phyloP scores from a whole-genome alignment of 23 tunicate species.

The Ciona savignyi region DNA sequence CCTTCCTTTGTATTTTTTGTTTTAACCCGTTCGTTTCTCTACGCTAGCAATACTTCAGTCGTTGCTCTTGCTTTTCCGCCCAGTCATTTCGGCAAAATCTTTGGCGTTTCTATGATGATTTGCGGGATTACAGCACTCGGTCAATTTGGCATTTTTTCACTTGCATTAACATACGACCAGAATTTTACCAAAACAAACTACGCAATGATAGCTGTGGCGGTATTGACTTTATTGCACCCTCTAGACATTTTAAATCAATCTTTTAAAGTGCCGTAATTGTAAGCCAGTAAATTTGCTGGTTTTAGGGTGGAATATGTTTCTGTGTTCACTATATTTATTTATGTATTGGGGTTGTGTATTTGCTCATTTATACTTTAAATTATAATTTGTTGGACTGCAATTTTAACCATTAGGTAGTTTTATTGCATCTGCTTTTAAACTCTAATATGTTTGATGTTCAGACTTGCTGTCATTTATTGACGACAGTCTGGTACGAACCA shows the following conservation, averaged over 20 bases:
- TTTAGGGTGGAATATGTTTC: too few species aligned
- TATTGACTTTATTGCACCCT: not conserved
- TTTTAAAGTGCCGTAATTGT: not conserved
- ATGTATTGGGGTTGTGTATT: too few species aligned
- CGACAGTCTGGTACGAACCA: too few species aligned
- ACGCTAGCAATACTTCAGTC: not conserved
- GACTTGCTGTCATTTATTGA: too few species aligned
- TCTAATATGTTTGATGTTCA: too few species aligned
- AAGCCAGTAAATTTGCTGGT: too few species aligned
- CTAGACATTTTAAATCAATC: not conserved
- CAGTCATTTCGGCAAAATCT: not conserved
- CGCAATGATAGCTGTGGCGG: not conserved
- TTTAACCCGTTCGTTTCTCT: not conserved
- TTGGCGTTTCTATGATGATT: not conserved
- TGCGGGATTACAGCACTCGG: not conserved
- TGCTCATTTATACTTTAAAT: too few species aligned
- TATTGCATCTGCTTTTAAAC: too few species aligned
- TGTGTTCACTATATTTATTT: too few species aligned
- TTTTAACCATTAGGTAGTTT: too few species aligned
- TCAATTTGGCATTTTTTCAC: not conserved
- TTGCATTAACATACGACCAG: not conserved
- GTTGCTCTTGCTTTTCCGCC: not conserved
- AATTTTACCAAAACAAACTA: not conserved
- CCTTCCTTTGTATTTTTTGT: not conserved
- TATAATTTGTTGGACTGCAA: too few species aligned